Evolutionary conservation across 2,888 invertebrate genomes (phyloP).

Genomic region (Chloroclysta siterata): DNA sequence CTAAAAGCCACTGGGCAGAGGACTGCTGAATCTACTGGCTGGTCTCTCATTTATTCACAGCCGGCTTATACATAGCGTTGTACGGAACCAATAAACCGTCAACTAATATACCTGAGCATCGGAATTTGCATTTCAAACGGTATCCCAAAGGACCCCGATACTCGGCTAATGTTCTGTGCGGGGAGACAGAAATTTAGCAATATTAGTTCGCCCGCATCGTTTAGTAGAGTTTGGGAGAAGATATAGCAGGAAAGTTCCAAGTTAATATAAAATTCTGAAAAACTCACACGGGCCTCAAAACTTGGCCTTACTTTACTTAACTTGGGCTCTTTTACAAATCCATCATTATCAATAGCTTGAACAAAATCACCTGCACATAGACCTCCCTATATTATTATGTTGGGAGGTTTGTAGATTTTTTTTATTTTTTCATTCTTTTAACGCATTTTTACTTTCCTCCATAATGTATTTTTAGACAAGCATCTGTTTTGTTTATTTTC

Average conservation of each 20-base stretch:
- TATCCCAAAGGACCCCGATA: constrained; percentile 53
- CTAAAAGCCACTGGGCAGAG: constrained; percentile 1
- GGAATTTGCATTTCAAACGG: constrained; percentile 77
- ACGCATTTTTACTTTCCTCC: too few species aligned
- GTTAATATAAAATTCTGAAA: not conserved
- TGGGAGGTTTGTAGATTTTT: too few species aligned
- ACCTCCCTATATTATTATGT: too few species aligned
- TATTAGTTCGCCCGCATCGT: constrained; percentile 60
- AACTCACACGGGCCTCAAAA: not conserved
- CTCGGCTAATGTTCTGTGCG: constrained; percentile 55
- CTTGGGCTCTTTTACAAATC: too few species aligned
- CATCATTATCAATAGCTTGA: too few species aligned
- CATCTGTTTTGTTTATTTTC: too few species aligned
- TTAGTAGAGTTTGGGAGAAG: constrained; percentile 43
- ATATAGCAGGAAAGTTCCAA: constrained; percentile 10
- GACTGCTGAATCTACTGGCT: constrained; percentile 16
- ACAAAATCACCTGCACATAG: too few species aligned
- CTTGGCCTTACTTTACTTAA: too few species aligned
- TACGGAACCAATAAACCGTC: constrained; percentile 72
- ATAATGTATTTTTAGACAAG: too few species aligned
- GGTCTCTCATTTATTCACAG: constrained; percentile 39
- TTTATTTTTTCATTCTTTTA: too few species aligned
- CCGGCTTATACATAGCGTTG: constrained; percentile 42
- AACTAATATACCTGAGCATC: constrained; percentile 71
- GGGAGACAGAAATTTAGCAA: constrained; percentile 64